Evolutionary conservation across 1,140 invertebrate genomes (phyloP), one percentile per base, ranked within the genome.

Genomic region (Trichonephila inaurata): DNA sequence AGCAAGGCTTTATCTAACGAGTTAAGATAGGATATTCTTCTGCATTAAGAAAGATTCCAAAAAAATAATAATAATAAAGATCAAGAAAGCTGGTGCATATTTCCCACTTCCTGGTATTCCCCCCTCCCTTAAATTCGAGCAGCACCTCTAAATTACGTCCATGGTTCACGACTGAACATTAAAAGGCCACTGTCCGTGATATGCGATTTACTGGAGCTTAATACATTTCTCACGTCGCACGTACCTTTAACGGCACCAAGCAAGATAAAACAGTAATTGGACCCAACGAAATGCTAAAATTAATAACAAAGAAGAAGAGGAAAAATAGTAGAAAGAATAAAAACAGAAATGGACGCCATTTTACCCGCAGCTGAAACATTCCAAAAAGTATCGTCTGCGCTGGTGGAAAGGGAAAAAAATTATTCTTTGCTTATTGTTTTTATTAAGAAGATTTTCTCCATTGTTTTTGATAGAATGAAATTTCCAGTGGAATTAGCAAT

Each of bases 121-220:
- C 12, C 24, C 83, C 2, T 14, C 58, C 58, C 33, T 61, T 61
- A 85, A 61, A 61, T n/a, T 58, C 83, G 83, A 61, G 83, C 83
- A 60, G 44, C n/a, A n/a, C n/a, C 44, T 60, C n/a, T 19, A 85
- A 85, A 85, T 85, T 85, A 61, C 83, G 83, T 58, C 82, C 86
- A 40, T 64, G 33, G 61, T 16, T 62, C 86, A 88, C 86, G 86
- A 88, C 44, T 33, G 33, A 21, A 24, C 86, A 88, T 64, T 88
- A 88, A 88, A 88, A 88, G 86, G 40, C 40, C 88, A 28, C 44
- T 69, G 66, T 72, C 88, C 88, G 88, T 89, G 88, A 89, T 40
- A 44, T n/a, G 88, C 88, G 88, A 89, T 89, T 89, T 77, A 89
- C 88, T n/a, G 88, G n/a, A 77, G 88, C 64, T 40, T 89, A 89